phyloP scores from a whole-genome alignment of 2,113 vertebrate species.

The Pheucticus melanocephalus region DNA sequence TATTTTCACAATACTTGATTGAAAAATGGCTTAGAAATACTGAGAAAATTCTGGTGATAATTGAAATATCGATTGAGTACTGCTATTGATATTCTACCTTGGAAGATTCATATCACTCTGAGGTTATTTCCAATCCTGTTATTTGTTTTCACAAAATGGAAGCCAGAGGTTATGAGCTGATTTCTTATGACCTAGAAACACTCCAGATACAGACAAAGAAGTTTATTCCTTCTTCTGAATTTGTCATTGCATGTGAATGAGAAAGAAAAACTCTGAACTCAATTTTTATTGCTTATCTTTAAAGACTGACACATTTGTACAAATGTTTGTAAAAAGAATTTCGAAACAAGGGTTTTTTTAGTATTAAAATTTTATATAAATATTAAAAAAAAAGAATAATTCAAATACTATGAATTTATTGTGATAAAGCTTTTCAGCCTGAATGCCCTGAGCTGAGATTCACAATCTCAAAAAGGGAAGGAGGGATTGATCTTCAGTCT shows the following conservation, averaged over 20 bases:
- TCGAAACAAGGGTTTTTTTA: not conserved
- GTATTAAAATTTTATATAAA: not conserved
- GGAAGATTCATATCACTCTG: conserved; percentile 16
- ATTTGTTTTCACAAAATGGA: conserved; percentile 64
- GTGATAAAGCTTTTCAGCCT: not conserved
- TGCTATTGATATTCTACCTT: conserved; percentile 50
- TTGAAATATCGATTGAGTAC: conserved; percentile 56
- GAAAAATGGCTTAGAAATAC: conserved; percentile 60
- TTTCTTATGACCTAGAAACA: conserved; percentile 44
- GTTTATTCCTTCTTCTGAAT: not conserved
- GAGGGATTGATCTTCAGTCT: not conserved
- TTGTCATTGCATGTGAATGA: not conserved
- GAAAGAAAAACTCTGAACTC: not conserved
- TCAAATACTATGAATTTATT: not conserved
- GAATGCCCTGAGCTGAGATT: not conserved
- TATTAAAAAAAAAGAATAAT: not conserved
- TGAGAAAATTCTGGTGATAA: conserved; percentile 57
- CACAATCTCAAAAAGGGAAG: not conserved
- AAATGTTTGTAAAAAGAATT: not conserved
- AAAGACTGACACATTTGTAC: not conserved
- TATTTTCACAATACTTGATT: conserved; percentile 53
- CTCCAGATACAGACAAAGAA: not conserved
- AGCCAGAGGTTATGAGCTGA: conserved; percentile 56
- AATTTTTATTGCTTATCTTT: not conserved
- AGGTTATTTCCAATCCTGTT: conserved; percentile 40